phyloP scores from a whole-genome alignment of 2,797 vertebrate genomes.

The Phataginus tetradactyla region DNA sequence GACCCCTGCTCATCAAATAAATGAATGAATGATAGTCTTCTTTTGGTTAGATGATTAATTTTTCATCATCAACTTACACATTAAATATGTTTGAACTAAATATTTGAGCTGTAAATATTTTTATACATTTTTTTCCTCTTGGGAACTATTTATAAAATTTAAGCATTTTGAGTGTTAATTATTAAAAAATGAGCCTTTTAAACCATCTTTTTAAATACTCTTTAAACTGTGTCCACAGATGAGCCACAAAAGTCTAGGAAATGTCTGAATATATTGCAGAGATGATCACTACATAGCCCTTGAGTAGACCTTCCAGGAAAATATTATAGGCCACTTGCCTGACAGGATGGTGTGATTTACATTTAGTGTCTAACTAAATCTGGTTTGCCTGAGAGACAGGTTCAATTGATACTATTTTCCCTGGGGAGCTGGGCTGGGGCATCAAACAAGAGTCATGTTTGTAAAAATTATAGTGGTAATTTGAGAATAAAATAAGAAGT shows the following conservation, averaged over 20 bases:
- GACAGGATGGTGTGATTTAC: neutral
- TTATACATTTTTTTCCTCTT: neutral
- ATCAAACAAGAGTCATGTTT: neutral
- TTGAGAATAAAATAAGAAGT: neutral
- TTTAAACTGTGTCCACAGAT: neutral
- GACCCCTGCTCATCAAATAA: constrained; percentile 21
- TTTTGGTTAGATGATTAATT: constrained; percentile 60
- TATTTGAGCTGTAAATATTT: constrained; percentile 19
- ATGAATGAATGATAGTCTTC: constrained; percentile 15
- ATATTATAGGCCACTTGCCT: neutral
- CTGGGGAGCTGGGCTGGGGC: neutral
- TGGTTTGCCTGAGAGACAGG: neutral
- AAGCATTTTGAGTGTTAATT: constrained; percentile 19
- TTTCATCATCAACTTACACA: constrained; percentile 42
- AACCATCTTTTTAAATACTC: constrained; percentile 1
- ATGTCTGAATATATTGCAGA: neutral
- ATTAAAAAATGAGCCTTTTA: neutral
- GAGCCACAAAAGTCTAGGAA: neutral
- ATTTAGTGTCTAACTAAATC: neutral
- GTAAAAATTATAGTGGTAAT: neutral
- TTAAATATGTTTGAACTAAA: constrained; percentile 46
- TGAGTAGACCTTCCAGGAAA: neutral
- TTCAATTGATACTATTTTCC: neutral
- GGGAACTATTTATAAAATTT: constrained; percentile 5
- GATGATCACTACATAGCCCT: neutral